A percentile compares a stretch with the other conserved stretches of the same genome.
Conservation (phyloP, 2,797 vertebrate genomes). For the Caiman crocodilus region DNA sequence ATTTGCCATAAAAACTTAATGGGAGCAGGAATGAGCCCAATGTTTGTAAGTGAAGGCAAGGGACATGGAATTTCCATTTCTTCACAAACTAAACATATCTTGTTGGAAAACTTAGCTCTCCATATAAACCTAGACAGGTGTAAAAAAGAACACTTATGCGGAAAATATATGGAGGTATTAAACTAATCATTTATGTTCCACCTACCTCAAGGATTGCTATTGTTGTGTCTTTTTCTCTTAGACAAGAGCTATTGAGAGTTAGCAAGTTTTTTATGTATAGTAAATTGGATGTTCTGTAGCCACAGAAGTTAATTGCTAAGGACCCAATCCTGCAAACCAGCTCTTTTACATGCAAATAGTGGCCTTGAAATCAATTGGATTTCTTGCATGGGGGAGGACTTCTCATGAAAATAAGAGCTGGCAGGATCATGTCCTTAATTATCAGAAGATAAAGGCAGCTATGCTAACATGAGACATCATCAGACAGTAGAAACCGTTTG, state of each 20-base stretch:
- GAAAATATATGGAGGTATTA: background rate
- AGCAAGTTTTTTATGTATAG: constrained; percentile 20
- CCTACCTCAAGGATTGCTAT: background rate
- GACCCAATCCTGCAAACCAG: constrained; percentile 47
- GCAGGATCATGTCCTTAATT: constrained; percentile 54
- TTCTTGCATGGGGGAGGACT: constrained; percentile 50
- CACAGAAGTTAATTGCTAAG: constrained; percentile 40
- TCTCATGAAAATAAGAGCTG: constrained; percentile 49
- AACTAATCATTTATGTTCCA: constrained; percentile 9
- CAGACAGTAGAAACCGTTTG: background rate
- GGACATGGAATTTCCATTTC: constrained; percentile 34
- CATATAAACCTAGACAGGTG: background rate
- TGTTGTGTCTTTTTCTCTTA: constrained; percentile 27
- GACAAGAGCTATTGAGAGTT: constrained; percentile 24
- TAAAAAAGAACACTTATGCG: background rate
- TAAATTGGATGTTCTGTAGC: constrained; percentile 23
- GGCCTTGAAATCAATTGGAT: constrained; percentile 61
- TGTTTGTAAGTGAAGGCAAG: constrained; percentile 39
- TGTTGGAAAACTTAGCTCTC: background rate
- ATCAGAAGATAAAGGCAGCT: constrained; percentile 1
- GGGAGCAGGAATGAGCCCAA: background rate
- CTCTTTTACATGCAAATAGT: constrained; percentile 50
- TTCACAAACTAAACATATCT: background rate
- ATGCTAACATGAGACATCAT: constrained; percentile 38
- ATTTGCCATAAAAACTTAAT: background rate